phyloP scores from a whole-genome alignment of 2,797 vertebrate species.

The Halcyon leucocephala region DNA sequence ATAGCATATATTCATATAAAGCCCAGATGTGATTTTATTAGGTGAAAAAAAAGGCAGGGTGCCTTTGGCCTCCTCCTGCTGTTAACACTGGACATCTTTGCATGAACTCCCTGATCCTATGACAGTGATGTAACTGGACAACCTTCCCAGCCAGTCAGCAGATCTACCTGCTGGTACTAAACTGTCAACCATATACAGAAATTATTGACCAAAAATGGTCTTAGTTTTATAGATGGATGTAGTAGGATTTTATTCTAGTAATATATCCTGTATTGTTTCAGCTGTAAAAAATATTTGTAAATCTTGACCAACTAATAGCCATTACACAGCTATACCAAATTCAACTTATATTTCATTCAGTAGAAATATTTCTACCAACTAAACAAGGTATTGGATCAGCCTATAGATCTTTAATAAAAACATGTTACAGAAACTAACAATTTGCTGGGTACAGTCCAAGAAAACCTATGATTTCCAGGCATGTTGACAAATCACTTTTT shows the following conservation, averaged over 20 bases:
- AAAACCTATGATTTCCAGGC: not conserved
- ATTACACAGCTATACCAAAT: not conserved
- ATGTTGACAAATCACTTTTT: not conserved
- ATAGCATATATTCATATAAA: not conserved
- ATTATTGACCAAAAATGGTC: not conserved
- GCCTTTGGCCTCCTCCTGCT: not conserved
- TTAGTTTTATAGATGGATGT: not conserved
- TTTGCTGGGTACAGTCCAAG: not conserved
- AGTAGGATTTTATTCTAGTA: not conserved
- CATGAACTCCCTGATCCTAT: not conserved
- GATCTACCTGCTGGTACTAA: not conserved
- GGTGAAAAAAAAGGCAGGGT: not conserved
- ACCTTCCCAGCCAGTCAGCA: not conserved
- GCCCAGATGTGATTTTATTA: not conserved
- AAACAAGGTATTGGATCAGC: not conserved
- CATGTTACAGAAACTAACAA: not conserved
- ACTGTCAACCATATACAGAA: not conserved
- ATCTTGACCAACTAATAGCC: not conserved
- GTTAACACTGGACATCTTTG: not conserved
- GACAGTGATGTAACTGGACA: not conserved
- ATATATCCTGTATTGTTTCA: not conserved
- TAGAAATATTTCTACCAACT: not conserved
- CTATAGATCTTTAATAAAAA: not conserved
- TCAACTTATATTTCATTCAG: not conserved
- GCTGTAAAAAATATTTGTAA: not conserved